phyloP scores from a whole-genome alignment of 64 coral and sea anemone species.

The Stichodactyla helianthus region DNA sequence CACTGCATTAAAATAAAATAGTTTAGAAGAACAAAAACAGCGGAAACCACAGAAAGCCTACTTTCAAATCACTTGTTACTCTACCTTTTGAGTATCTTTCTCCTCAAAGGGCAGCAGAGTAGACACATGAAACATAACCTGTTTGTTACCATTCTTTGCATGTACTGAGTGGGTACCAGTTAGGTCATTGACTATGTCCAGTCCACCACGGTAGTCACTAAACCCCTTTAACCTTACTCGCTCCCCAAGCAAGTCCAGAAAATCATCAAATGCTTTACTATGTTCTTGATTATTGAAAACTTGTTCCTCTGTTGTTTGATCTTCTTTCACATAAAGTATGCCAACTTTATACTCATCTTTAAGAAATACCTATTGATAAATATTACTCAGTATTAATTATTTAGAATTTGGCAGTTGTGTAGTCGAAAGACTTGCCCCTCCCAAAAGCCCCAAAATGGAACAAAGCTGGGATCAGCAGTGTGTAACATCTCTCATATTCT shows the following conservation, averaged over 20 bases:
- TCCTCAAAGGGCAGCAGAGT: slow-evolving; percentile 83
- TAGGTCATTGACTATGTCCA: slow-evolving; percentile 65
- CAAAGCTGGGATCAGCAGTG: too few relatives aligned
- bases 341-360: slow-evolving; percentile 94
- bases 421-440: too few relatives aligned
- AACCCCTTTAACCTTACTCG: slow-evolving; percentile 69
- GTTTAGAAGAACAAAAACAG: too few relatives aligned
- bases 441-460: too few relatives aligned
- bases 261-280: slow-evolving; percentile 80
- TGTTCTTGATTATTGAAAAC: slow-evolving; percentile 76
- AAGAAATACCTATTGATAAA: slow-evolving; percentile 47
- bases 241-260: slow-evolving; percentile 72
- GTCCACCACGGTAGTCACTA: slow-evolving; percentile 67
- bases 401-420: too few relatives aligned
- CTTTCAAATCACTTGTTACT: background rate
- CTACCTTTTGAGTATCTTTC: slow-evolving; percentile 80
- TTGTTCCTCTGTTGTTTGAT: slow-evolving; percentile 72
- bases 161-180: slow-evolving; percentile 86
- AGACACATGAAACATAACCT: slow-evolving; percentile 88
- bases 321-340: slow-evolving; percentile 82
- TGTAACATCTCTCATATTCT: too few relatives aligned
- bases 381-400: too few relatives aligned
- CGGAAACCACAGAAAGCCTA: too few relatives aligned
- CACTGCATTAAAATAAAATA: too few relatives aligned
- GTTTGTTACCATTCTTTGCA: slow-evolving; percentile 60